Evolutionary conservation across 2,113 vertebrate genomes (phyloP), one percentile per base, ranked within the genome.

Genomic region (Rhinichthys klamathensis): DNA sequence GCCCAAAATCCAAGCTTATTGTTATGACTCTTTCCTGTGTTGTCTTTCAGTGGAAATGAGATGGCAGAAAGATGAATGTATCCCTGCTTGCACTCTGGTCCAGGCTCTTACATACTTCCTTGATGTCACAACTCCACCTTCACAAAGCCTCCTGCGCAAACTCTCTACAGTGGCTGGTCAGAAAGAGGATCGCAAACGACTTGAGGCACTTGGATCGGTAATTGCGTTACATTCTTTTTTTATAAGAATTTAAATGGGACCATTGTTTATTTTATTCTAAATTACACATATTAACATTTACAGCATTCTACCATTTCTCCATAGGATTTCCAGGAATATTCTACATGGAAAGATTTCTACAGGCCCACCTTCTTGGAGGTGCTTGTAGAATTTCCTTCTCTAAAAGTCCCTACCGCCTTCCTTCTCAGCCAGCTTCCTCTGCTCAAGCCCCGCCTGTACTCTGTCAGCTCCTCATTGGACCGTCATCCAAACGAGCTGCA

Each of bases 391-490:
- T 97, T 97, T 80, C 91, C 93, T 0, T 97, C 96, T 8, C 83
- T 96, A 74, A 82, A 91, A 58, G 72, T 96, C 35, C 85, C 95
- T 0, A 85, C 94, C 25, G 67, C 92, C 32, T 97, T 97, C 90
- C 70, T 97, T n/a, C 90, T 97, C 25, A 93, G 95, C 0, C 96
- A 96, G 92, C 91, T 97, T 67, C 95, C 96, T 0, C 1, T 92
- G 2, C 93, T 97, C 85, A 97, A 96, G 41, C 95, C 96, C 80
- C 91, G 96, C 38, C 96, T 96, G 87, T 97, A 97, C 70, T 97
- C 96, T 30, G 91, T 97, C 89, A 97, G 96, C 76, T 97, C 96
- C 70, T 96, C 94, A 44, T 87, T 83, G 61, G 95, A 95, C 72
- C 56, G 89, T 89, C 89, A 89, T 1, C 94, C 96, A n/a, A 61